Evolutionary conservation across 2,113 vertebrate species (phyloP).

Genomic region (Manacus vitellinus): DNA sequence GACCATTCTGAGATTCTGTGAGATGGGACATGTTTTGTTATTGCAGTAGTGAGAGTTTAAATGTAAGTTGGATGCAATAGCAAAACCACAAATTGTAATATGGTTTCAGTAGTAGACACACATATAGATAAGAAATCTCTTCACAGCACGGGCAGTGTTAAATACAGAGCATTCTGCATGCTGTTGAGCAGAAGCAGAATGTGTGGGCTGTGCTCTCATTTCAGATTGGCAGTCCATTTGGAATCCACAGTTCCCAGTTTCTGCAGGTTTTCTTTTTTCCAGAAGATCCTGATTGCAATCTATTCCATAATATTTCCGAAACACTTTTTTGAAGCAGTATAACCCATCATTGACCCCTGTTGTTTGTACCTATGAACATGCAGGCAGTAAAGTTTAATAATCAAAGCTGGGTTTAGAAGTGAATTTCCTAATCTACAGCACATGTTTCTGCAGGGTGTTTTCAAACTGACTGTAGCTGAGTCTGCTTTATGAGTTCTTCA

Average conservation of each 20-base stretch:
- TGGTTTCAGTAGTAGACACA: neutral
- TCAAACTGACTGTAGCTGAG: neutral
- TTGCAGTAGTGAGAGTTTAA: neutral
- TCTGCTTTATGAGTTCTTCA: neutral
- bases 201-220: neutral
- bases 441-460: neutral
- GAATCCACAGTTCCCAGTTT: neutral
- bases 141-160: rapidly evolving
- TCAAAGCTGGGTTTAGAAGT: neutral
- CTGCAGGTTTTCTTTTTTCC: neutral
- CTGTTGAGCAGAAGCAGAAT: neutral
- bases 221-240: rapidly evolving
- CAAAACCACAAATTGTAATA: neutral
- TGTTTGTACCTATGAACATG: neutral
- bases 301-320: neutral
- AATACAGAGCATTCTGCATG: neutral
- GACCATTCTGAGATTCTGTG: neutral
- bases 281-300: neutral
- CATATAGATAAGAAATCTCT: neutral
- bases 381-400: neutral
- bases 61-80: neutral
- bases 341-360: neutral
- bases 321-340: neutral
- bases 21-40: neutral
- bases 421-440: neutral